Base-by-base conservation (phyloP, 2,888 invertebrate species). In the Argyresthia albistria region DNA sequence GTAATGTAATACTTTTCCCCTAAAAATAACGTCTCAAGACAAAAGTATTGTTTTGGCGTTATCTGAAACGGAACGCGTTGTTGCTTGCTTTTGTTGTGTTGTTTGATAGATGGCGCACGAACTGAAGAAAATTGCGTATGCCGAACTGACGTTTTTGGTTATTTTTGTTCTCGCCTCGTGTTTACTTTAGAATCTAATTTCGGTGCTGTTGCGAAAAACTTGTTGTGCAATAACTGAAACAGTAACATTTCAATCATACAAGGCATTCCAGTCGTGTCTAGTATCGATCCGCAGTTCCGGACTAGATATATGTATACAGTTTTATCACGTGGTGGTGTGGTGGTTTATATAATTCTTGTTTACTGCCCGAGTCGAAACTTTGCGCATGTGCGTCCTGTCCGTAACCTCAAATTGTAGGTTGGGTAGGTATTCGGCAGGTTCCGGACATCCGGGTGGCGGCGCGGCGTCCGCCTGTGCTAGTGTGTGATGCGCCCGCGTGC, bases 301-400 rank as follows among this genome's bases (percentile, higher is more conserved):
- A 76, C 70, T 78, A 73, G 76, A 71, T 87, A 83, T 86, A 86
- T 83, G 81, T 84, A 83, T 81, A 86, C 84, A 86, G 80, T 80
- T 78, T 74, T 81, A 86, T 88, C 88, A 88, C 88, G 88, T 88
- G 88, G 88, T 88, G 82, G 87, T 88, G 88, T 86, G 79, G 81
- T 81, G 79, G 86, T 88, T 88, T 88, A 88, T 87, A 88, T 88
- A 88, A 88, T 88, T 88, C 80, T 88, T 88, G 88, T 88, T 88
- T 88, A 88, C 88, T 76, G 86, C 83, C 82, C 78, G 81, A 83
- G 80, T 77, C 72, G 80, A 80, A 84, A 84, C 77, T 84, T 87
- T 87, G 88, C 88, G 88, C 88, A 88, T 88, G 88, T 88, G 88
- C 88, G 86, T 86, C 77, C 78, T 78, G 79, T 82, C 84, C 72